Base-by-base conservation (phyloP, 2,113 vertebrate genomes). In the Chascanopsetta lugubris region DNA sequence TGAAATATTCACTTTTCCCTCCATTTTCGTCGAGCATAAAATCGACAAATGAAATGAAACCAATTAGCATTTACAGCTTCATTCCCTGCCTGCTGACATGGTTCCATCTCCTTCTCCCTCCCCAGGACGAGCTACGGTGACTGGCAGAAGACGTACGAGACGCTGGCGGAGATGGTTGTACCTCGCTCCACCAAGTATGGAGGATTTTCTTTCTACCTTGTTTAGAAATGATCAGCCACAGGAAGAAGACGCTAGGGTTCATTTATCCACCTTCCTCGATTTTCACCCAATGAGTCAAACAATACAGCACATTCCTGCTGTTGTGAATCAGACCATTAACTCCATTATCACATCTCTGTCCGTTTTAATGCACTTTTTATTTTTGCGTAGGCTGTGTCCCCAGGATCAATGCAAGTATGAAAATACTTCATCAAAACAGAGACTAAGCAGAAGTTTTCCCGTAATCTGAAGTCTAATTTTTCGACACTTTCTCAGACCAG, bases 121-220 rank as follows among this genome's bases (percentile, higher is more conserved):
- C 63, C 27, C 75, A 99, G 97, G 86, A 76, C 81, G 12, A 92
- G 80, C 85, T 97, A 98, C n/a, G 84, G 81, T 3, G 97, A 99
- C 80, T 99, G 97, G 97, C 93, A 99, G 79, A 98, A 97, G 86
- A 94, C 93, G 0, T 99, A 99, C 62, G 97, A 99, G 90, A 98
- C 97, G 0, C 90, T 99, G 51, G 86, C 96, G 5, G 97, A 99
- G 77, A 99, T 99, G 97, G 95, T 99, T 6, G 97, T 99, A 32
- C 97, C 97, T 45, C 93, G 97, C 67, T 99, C 97, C 81, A 98
- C 95, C 82, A 99, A 97, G 97, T 99, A 93, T 94, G 95, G 1
- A 29, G 9, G 1, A 30, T 48, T 45, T 18, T 1, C 3, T 43
- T 42, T 36, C 11, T 36, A 11, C 13, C 15, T 42, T 17, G 17